phyloP scores from a whole-genome alignment of 1,140 invertebrate species.

The Drosophila sp. region DNA sequence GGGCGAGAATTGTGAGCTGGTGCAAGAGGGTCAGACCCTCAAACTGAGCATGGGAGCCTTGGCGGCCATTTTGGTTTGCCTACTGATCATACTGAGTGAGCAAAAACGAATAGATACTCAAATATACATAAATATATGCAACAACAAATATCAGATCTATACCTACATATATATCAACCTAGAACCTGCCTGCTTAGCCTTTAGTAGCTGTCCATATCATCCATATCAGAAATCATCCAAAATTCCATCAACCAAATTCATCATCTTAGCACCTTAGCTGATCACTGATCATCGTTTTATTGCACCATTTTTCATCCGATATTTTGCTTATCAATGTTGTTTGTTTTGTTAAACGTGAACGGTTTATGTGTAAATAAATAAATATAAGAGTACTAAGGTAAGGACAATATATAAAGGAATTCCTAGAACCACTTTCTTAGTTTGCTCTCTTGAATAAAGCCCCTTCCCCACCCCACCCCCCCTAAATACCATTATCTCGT shows the following conservation, averaged over 20 bases:
- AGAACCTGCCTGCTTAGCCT: conserved; percentile 58
- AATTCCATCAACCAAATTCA: conserved; percentile 35
- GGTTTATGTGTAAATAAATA: background rate
- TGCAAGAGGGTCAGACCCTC: conserved; percentile 95
- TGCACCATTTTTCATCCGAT: conserved; percentile 28
- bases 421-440: background rate
- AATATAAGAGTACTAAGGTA: background rate
- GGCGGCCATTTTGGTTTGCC: conserved; percentile 96
- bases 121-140: conserved; percentile 30
- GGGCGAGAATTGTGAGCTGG: conserved; percentile 96
- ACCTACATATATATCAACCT: conserved; percentile 40
- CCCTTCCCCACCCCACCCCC: background rate
- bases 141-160: conserved; percentile 44
- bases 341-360: conserved; percentile 21
- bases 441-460: background rate
- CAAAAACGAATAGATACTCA: conserved; percentile 40
- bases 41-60: conserved; percentile 96
- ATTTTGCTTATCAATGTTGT: conserved; percentile 31
- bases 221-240: conserved; percentile 29
- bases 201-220: conserved; percentile 55
- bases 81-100: conserved; percentile 97
- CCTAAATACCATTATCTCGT: background rate
- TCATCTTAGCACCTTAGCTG: conserved; percentile 40
- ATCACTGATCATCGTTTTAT: conserved; percentile 48
- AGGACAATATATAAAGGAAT: background rate